Evolutionary conservation across 23 tunicate genomes (phyloP).

Genomic region (Clavelina lepadiformis): DNA sequence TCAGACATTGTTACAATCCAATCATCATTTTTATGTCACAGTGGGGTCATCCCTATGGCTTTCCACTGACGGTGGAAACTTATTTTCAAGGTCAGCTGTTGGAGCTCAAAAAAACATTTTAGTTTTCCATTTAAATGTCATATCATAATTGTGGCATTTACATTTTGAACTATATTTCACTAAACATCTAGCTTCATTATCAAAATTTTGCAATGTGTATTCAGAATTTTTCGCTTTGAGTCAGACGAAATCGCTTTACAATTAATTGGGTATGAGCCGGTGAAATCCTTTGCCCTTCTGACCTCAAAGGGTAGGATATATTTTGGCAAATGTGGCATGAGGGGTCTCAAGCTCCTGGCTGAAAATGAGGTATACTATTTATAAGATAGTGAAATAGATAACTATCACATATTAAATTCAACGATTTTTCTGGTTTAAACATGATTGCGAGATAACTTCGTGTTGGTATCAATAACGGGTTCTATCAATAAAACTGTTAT

Average conservation of each 20-base stretch:
- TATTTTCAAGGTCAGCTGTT: background rate
- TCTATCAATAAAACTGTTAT: too few relatives aligned
- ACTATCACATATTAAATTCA: too few relatives aligned
- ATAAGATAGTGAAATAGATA: too few relatives aligned
- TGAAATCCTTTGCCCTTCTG: background rate
- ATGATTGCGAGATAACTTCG: too few relatives aligned
- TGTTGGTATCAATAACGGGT: too few relatives aligned
- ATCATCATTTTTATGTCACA: constrained; percentile 2
- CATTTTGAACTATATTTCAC: too few relatives aligned
- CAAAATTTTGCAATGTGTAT: too few relatives aligned
- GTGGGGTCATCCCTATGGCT: constrained; percentile 8
- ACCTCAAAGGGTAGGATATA: constrained; percentile 11
- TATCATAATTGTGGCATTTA: too few relatives aligned
- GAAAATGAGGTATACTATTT: background rate
- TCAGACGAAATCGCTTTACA: background rate
- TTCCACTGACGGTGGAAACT: constrained; percentile 18
- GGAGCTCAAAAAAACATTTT: too few relatives aligned
- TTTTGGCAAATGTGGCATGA: constrained; percentile 2
- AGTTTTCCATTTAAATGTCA: too few relatives aligned
- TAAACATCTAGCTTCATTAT: too few relatives aligned
- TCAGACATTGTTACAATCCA: constrained; percentile 1
- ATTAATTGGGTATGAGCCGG: constrained; percentile 6
- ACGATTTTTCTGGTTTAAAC: too few relatives aligned
- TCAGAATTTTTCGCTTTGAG: background rate
- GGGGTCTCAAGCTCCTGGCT: background rate